phyloP scores from a whole-genome alignment of 2,113 vertebrate species.

The Willisornis vidua region DNA sequence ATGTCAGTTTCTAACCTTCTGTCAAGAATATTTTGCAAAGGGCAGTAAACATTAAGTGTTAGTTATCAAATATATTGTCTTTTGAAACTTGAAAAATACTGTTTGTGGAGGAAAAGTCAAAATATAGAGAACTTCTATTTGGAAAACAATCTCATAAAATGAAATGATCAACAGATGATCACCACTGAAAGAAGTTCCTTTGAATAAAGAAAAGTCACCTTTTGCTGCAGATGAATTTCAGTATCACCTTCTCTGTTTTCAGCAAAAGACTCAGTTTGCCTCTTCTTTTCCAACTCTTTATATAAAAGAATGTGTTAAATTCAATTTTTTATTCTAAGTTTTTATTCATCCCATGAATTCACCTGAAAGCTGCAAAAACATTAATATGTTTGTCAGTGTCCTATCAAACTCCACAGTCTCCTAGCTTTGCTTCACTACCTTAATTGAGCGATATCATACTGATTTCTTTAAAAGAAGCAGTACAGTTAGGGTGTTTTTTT shows the following conservation, averaged over 20 bases:
- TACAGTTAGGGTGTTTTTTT: background rate
- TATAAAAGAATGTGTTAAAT: background rate
- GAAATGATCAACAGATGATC: constrained; percentile 1
- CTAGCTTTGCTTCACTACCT: background rate
- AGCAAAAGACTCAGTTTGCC: background rate
- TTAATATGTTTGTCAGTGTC: background rate
- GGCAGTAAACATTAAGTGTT: constrained; percentile 61
- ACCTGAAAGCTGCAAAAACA: background rate
- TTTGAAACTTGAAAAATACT: constrained; percentile 43
- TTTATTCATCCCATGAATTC: background rate
- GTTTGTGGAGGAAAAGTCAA: background rate
- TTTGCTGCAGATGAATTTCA: background rate
- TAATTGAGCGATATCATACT: background rate
- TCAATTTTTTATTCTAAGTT: background rate
- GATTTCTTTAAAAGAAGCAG: background rate
- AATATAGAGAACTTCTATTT: background rate
- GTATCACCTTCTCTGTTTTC: background rate
- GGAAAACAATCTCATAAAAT: background rate
- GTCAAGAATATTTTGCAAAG: constrained; percentile 61
- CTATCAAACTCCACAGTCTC: background rate
- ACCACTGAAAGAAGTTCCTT: background rate
- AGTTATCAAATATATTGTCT: constrained; percentile 62
- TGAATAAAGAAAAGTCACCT: background rate
- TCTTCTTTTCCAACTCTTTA: background rate
- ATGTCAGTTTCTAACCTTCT: constrained; percentile 68